Evolutionary conservation across 2,888 invertebrate species (phyloP), one percentile per base, ranked within the genome.

Genomic region (Eudemis profundana): DNA sequence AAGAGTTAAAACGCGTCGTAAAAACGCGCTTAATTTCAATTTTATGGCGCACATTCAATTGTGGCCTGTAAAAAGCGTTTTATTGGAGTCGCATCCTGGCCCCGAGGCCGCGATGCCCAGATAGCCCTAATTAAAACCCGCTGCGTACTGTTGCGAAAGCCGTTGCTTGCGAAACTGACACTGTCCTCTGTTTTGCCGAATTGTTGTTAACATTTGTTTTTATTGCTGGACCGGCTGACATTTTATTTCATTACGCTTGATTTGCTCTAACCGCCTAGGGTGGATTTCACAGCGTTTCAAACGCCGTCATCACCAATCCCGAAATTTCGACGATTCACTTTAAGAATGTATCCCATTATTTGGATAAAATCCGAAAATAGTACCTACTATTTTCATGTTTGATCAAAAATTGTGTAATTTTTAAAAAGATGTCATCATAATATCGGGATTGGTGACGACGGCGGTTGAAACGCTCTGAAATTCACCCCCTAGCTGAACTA

Each of bases 41-140:
- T 91, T 92, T 90, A 91, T 87, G 82, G 82, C 84, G 76, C 76
- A 78, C 81, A 84, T 89, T 87, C 90, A 90, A 91, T 91, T 91
- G 91, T 83, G 84, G 89, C 82, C 82, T 86, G 89, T 91, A 91
- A 91, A 91, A 87, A 90, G 79, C 82, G 81, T 90, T 90, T 91
- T 91, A 90, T 90, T 89, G 85, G 81, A 85, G 84, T 78, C 84
- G 86, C 87, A 89, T 91, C 90, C 91, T 90, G 90, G 81, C 84
- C 66, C 72, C 90, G 89, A 90, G 91, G 90, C 78, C 89, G 84
- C 82, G 85, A 83, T 82, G 81, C 71, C 83, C 84, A 78, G 86
- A 84, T 85, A 86, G 85, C 82, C 87, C 89, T 90, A 90, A 90
- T 90, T 90, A 90, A 90, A 89, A 85, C 83, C 74, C 78, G 82